These are phyloP conservation scores for Tetrao urogallus DNA, from an alignment of 2,113 vertebrate species.

Conservation along the genomic window DNA sequence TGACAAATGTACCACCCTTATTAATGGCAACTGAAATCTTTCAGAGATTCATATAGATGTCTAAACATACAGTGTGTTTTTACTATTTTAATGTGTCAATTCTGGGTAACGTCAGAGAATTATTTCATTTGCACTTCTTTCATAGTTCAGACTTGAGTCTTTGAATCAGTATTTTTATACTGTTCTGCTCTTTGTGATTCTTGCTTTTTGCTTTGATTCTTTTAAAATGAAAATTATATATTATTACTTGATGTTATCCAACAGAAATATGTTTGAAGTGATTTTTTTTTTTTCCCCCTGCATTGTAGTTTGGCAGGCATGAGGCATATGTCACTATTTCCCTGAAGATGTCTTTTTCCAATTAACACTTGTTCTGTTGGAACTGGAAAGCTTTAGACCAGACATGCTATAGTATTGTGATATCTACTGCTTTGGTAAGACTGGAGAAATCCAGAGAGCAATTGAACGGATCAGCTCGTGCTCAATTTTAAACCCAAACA, in stretches of 20 bases:
- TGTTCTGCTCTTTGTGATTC: neutral
- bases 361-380: neutral
- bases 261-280: neutral
- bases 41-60: neutral
- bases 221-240: neutral
- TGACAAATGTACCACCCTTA: neutral
- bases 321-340: neutral
- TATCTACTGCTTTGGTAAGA: neutral
- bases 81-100: neutral
- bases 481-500: neutral
- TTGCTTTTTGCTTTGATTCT: neutral
- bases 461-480: neutral
- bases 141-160: neutral
- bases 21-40: neutral
- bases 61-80: neutral
- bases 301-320: neutral
- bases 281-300: neutral
- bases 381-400: neutral
- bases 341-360: neutral
- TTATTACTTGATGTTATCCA: rapidly evolving
- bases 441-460: neutral
- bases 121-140: neutral
- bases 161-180: neutral
- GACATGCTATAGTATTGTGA: neutral
- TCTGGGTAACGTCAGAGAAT: neutral